Evolutionary conservation across 2,113 vertebrate genomes (phyloP).

Genomic region (Pygathrix nemaeus): DNA sequence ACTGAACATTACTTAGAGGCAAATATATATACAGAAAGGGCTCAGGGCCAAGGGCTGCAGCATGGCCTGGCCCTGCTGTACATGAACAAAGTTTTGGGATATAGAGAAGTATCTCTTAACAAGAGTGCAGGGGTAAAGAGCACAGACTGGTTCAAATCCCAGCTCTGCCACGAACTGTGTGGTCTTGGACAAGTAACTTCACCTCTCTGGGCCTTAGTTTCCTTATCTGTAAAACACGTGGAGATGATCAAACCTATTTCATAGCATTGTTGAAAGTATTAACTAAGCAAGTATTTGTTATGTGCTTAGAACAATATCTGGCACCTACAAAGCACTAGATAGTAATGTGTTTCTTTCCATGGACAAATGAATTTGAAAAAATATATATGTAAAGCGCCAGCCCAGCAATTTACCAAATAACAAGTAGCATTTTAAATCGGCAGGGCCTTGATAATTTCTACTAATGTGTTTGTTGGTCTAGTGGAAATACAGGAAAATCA

Average conservation of each 20-base stretch:
- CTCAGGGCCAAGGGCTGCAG: neutral
- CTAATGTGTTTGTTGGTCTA: neutral
- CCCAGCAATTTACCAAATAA: neutral
- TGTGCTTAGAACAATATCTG: neutral
- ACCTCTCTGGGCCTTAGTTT: neutral
- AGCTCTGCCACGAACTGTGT: neutral
- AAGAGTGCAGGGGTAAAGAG: neutral
- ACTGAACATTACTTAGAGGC: too few relatives aligned
- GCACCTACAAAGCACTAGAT: neutral
- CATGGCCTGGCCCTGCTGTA: neutral
- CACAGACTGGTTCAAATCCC: neutral
- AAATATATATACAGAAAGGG: neutral
- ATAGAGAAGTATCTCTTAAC: neutral
- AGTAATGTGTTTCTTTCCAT: neutral
- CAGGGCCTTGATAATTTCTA: neutral
- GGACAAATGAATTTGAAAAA: neutral
- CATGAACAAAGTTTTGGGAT: neutral
- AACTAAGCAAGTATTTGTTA: neutral
- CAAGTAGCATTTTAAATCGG: accelerated
- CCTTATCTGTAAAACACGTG: neutral
- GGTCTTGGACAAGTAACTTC: neutral
- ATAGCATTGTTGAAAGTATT: neutral
- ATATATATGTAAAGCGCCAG: accelerated
- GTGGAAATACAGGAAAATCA: neutral
- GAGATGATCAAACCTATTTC: neutral